Conservation (phyloP, 2,113 vertebrate species). For the Nicator chloris region DNA sequence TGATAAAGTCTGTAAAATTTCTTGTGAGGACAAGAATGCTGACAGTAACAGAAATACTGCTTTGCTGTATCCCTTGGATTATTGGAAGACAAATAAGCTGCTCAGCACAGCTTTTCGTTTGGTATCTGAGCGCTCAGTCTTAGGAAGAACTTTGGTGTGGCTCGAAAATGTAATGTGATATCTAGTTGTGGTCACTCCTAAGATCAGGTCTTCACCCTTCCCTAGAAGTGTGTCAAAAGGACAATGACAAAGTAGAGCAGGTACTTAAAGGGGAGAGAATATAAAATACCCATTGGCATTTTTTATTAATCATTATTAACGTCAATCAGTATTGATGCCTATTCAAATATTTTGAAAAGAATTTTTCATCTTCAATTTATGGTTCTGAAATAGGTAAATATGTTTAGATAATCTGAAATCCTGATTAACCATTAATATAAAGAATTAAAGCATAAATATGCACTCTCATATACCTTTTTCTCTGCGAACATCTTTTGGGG, state of each 20-base stretch:
- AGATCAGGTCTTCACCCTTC: not conserved
- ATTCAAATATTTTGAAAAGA: fast-evolving
- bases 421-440: not conserved
- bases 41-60: not conserved
- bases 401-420: not conserved
- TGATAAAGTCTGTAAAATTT: not conserved
- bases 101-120: not conserved
- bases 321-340: not conserved
- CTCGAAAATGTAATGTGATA: not conserved
- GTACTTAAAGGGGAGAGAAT: not conserved
- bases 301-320: not conserved
- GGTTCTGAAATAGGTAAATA: not conserved
- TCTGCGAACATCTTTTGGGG: not conserved
- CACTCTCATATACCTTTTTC: not conserved
- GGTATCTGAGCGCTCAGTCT: not conserved
- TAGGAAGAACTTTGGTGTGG: not conserved
- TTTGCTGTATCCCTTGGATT: not conserved
- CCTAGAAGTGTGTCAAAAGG: not conserved
- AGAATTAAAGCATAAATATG: not conserved
- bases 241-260: not conserved
- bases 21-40: not conserved
- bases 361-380: not conserved
- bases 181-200: not conserved
- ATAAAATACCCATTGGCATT: not conserved
- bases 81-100: not conserved